Base-by-base conservation (phyloP, 2,113 vertebrate genomes). In the Protomyctophum bolini region DNA sequence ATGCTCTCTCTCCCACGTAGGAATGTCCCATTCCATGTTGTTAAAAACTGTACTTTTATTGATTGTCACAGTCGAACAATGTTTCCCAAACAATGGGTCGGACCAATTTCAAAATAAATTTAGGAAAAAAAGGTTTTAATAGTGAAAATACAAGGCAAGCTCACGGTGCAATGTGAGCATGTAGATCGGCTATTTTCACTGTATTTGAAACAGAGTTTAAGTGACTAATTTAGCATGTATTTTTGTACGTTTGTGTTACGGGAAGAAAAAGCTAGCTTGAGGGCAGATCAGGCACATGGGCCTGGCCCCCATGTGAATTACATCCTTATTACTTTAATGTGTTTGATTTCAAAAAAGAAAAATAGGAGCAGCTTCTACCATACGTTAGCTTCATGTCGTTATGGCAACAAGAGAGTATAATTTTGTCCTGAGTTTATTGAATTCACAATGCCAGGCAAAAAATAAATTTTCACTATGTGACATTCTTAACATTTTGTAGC, bases 21-120 rank as follows among this genome's bases (percentile, higher is more conserved):
- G 85, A 76, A 86, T 82, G 83, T 82, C 82, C 85, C 72, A 71
- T 81, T 81, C 74, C 73, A 77, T 70, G 79, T 81, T 78, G 72
- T 73, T 75, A 70, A 41, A 41, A 76, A 75, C 72, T 68, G 54
- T 54, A 57, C 71, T 68, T 68, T 56, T 29, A 66, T 80, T 73
- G 84, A 85, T 88, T 52, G 64, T 68, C 75, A 65, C 52, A 41
- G 33, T 41, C 3, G 33, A 41, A 41, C 33, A 41, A 3, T 4
- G 33, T 41, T 41, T 41, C 33, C 33, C 33, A 41, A 41, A 41
- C 33, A 6, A 41, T 41, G 33, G 33, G 33, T 21, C 21, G 21
- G 21, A 21, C 21, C 21, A 21, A 21, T 21, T 21, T 21, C 21
- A 21, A 21, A 21, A 21, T 21, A 21, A 1, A 21, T 21, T 21